These are phyloP conservation scores for Habropoda laboriosa DNA, from an alignment of 1,140 invertebrate species.

Conservation along the genomic window DNA sequence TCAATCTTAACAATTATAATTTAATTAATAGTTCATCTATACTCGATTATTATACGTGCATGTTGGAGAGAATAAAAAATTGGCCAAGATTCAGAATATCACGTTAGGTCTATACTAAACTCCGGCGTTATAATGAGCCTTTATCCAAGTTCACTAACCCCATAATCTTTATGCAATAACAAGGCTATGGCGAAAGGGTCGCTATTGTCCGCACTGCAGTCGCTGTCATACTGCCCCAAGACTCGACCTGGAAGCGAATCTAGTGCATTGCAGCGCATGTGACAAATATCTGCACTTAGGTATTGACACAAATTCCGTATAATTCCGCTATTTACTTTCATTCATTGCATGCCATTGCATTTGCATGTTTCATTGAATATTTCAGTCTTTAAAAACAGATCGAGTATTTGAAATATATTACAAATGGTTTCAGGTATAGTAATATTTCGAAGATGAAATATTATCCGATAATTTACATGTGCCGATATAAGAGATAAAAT, in stretches of 20 bases:
- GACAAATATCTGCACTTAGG: constrained; percentile 83
- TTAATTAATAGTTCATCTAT: neutral
- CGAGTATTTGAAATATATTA: neutral
- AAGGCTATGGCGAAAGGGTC: constrained; percentile 83
- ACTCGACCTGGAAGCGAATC: constrained; percentile 81
- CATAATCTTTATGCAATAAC: constrained; percentile 79
- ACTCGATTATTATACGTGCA: neutral
- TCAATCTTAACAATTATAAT: neutral
- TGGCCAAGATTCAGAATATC: neutral
- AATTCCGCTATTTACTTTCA: constrained; percentile 57
- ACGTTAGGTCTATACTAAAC: constrained; percentile 24
- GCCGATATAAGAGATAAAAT: neutral
- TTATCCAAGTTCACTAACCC: constrained; percentile 75
- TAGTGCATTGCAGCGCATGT: constrained; percentile 82
- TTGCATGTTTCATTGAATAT: constrained; percentile 46
- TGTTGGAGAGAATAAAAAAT: neutral
- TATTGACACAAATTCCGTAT: constrained; percentile 76
- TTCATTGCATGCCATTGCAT: constrained; percentile 58
- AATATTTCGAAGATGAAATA: neutral
- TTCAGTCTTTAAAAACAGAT: neutral
- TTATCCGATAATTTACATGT: neutral
- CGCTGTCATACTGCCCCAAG: constrained; percentile 81
- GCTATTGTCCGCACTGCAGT: constrained; percentile 82
- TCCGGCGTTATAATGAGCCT: constrained; percentile 21
- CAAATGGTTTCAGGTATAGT: constrained; percentile 11